Base-by-base conservation (phyloP, 2,888 invertebrate species). In the Proisotoma minuta region DNA sequence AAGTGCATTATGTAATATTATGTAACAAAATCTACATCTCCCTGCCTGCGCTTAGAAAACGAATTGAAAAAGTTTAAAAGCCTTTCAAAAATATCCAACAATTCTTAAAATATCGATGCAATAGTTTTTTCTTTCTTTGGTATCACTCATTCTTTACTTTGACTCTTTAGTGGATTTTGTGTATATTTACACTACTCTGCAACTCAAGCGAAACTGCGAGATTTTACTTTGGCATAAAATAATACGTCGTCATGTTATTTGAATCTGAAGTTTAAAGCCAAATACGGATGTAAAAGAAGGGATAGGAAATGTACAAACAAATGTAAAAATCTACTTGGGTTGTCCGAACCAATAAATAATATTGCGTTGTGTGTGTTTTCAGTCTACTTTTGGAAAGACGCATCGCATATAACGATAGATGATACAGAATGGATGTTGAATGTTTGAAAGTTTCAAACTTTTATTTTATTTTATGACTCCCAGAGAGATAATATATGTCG, bases 281-380 rank as follows among this genome's bases (percentile, higher is more conserved):
- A 43, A 43, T 43, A 18, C 43, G 43, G 43, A n/a, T 43, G 43
- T 43, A 43, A 43, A 43, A 12, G 43, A 12, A 43, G 20, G 20
- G 34, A n/a, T 15, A 43, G 18, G 43, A 43, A 43, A 43, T 43
- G 43, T 43, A n/a, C 43, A 43, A 43, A 43, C 43, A 43, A 5
- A n/a, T 20, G 43, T 43, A 43, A 43, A 43, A 43, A 43, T 43
- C 43, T 5, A 18, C 43, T n/a, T 43, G 43, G 43, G 43, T 43
- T 43, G 43, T 43, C 43, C 43, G 18, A 43, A 43, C 43, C 43
- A 43, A 43, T n/a, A 43, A 43, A 43, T 43, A n/a, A n/a, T n/a
- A n/a, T n/a, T n/a, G n/a, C n/a, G n/a, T n/a, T n/a, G n/a, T n/a
- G n/a, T n/a, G 18, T 43, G 43, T n/a, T 10, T 8, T 8, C 34